Conservation (phyloP, 2,888 invertebrate genomes). For the Antitype chi region DNA sequence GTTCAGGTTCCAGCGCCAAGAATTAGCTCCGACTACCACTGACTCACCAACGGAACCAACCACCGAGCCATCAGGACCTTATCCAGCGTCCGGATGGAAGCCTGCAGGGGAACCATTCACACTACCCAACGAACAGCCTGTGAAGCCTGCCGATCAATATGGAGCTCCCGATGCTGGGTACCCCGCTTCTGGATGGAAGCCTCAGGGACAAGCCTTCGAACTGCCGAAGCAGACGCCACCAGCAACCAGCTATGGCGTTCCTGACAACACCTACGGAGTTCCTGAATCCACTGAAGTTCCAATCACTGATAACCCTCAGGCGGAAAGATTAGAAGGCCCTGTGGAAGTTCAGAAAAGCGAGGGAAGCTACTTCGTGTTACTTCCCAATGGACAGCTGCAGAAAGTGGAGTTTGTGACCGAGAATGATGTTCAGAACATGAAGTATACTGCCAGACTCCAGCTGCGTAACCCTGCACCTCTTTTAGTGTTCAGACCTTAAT, state of each 20-base stretch:
- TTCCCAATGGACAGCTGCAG: conserved; percentile 92
- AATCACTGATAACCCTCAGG: conserved; percentile 82
- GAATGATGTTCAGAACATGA: conserved; percentile 90
- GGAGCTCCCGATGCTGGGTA: conserved; percentile 76
- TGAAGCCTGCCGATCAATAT: conserved; percentile 71
- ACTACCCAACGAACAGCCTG: conserved; percentile 76
- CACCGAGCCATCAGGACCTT: conserved; percentile 79
- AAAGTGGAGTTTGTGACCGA: conserved; percentile 90
- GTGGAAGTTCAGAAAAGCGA: conserved; percentile 87
- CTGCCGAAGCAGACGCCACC: conserved; percentile 80
- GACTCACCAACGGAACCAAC: conserved; percentile 82
- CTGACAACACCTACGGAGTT: conserved; percentile 78
- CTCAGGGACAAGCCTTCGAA: conserved; percentile 81
- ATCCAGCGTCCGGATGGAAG: conserved; percentile 85
- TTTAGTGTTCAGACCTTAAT: conserved; percentile 78
- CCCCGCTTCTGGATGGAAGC: conserved; percentile 86
- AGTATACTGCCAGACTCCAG: conserved; percentile 90
- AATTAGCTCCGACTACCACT: conserved; percentile 85
- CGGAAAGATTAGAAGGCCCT: conserved; percentile 81
- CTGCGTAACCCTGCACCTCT: conserved; percentile 85
- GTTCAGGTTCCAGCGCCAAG: conserved; percentile 86
- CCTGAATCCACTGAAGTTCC: conserved; percentile 79
- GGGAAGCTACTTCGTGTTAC: conserved; percentile 92
- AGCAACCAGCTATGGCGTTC: conserved; percentile 79
- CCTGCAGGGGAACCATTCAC: conserved; percentile 82